Conservation (phyloP, 2,888 invertebrate genomes). For the Osedax frankpressi region DNA sequence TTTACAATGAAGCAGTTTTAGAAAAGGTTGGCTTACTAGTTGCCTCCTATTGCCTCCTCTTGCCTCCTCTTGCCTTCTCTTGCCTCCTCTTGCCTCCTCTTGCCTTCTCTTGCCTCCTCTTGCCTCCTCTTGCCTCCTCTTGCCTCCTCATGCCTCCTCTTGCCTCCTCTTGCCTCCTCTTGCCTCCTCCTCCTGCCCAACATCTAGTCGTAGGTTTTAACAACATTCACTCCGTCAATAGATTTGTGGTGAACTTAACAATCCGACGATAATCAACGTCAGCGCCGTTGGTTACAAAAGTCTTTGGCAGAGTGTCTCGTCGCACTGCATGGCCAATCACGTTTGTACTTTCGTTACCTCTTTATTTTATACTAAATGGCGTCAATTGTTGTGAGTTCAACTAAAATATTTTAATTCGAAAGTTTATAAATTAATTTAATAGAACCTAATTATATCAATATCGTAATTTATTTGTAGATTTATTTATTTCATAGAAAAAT, state of each 20-base stretch:
- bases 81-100: neutral
- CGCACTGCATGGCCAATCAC: neutral
- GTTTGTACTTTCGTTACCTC: too few relatives aligned
- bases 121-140: neutral
- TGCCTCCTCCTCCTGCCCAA: neutral
- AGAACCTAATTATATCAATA: too few relatives aligned
- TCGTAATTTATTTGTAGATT: too few relatives aligned
- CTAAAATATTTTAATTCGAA: too few relatives aligned
- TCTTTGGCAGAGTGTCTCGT: neutral
- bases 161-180: neutral
- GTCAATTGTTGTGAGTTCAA: too few relatives aligned
- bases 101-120: neutral
- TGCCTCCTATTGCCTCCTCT: neutral
- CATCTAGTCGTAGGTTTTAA: too few relatives aligned
- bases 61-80: neutral
- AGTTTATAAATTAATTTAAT: too few relatives aligned
- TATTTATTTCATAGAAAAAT: too few relatives aligned
- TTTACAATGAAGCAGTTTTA: neutral
- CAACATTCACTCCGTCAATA: constrained; percentile 14
- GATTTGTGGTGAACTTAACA: constrained; percentile 41
- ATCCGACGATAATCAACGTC: constrained; percentile 38
- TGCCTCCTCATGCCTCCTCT: neutral
- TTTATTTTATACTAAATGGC: too few relatives aligned
- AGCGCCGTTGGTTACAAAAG: constrained; percentile 23
- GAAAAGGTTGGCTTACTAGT: neutral